These are phyloP conservation scores for Pangasianodon hypophthalmus DNA, from an alignment of 2,113 vertebrate genomes.

Conservation along the genomic window DNA sequence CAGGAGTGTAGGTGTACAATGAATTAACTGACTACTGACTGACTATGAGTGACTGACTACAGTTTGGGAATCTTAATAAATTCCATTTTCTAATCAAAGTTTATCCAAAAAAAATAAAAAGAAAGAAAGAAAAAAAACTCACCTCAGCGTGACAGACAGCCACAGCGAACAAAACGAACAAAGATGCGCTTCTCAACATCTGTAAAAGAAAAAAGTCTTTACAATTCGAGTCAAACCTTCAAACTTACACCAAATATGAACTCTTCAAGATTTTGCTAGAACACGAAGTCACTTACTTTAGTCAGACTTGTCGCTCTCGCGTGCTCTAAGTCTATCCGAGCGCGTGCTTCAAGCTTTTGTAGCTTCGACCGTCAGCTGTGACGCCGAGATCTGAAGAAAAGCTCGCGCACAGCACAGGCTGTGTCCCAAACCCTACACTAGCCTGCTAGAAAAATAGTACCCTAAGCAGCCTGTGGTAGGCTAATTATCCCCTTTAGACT, in stretches of 20 bases:
- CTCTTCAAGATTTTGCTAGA: neutral
- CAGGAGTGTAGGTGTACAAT: too few species aligned
- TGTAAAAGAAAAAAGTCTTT: neutral
- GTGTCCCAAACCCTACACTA: neutral
- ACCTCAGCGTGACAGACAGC: conserved; percentile 47
- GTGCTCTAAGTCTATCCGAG: neutral
- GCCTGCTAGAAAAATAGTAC: neutral
- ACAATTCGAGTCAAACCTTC: neutral
- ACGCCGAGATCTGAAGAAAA: neutral
- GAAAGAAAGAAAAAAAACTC: neutral
- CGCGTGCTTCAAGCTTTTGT: neutral
- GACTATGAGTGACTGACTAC: neutral
- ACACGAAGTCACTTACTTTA: neutral
- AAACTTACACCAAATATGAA: neutral
- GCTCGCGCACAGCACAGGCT: neutral
- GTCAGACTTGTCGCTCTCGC: neutral
- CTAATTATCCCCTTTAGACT: neutral
- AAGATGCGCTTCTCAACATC: conserved; percentile 26
- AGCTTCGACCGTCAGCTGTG: neutral
- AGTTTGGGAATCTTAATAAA: neutral
- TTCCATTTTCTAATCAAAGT: neutral
- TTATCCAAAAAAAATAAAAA: neutral
- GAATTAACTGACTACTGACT: neutral
- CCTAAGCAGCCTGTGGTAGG: neutral
- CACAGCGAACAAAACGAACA: conserved; percentile 14